A percentile compares a stretch with the other conserved stretches of the same genome.
Conservation (phyloP, 2,113 vertebrate genomes). For the Xenopus laevis region DNA sequence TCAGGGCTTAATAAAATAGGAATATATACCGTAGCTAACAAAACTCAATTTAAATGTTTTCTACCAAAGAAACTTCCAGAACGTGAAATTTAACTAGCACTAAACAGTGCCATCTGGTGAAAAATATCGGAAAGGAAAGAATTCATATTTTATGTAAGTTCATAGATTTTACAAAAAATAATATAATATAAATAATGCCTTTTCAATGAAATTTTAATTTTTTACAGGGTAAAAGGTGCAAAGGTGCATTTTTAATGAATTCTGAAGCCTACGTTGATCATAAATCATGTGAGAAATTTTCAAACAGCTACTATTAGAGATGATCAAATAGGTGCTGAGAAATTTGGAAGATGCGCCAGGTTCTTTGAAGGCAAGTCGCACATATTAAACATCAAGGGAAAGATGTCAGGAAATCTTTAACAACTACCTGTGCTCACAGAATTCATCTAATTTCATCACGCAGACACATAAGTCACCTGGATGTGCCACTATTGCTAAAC, state of each 20-base stretch:
- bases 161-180: not conserved
- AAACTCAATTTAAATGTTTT: constrained; percentile 57
- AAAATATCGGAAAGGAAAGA: constrained; percentile 50
- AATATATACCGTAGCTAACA: constrained; percentile 47
- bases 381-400: too few species aligned
- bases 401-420: too few species aligned
- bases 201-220: not conserved
- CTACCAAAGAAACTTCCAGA: constrained; percentile 76
- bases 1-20: constrained; percentile 53
- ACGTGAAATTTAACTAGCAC: constrained; percentile 68
- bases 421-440: too few species aligned
- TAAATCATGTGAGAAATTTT: too few species aligned
- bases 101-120: constrained; percentile 82
- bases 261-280: not conserved
- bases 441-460: too few species aligned
- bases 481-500: too few species aligned
- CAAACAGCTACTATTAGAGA: too few species aligned
- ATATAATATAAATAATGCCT: not conserved
- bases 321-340: too few species aligned
- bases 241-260: too few species aligned
- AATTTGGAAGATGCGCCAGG: too few species aligned
- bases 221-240: not conserved
- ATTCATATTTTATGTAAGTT: not conserved
- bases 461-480: too few species aligned
- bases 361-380: too few species aligned